Evolutionary conservation across 1,140 invertebrate species (phyloP), one percentile per base, ranked within the genome.

Genomic region (Caenorhabditis brenneri): DNA sequence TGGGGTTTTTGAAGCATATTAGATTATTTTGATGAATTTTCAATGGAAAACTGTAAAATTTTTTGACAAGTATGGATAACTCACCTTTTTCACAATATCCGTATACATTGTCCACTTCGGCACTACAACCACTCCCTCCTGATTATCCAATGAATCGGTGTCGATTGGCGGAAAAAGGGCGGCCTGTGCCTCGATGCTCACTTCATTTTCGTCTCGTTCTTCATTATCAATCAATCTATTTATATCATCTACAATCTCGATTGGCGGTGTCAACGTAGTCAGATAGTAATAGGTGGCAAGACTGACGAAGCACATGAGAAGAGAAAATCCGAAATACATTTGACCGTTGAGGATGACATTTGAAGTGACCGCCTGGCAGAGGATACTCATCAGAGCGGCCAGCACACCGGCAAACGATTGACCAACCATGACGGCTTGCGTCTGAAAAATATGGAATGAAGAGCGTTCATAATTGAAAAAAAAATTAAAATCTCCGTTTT

Each of bases 271-370:
- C 51, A 53, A 39, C 5, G 24, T 82, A 0, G 60, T 46, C 31
- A 83, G 69, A 24, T 49, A 51, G 19, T 49, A 42, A 60, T 83
- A 83, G 15, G 65, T 49, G 10, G 33, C 60, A 0, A 83, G 31
- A 27, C 69, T 79, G 16, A 33, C 22, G 29, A 83, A 42, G 12
- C 58, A 74, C 69, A 65, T 49, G n/a, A 58, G n/a, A 9, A 83
- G 22, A 46, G 36, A 48, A 31, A 85, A 49, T 39, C 55, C 55
- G 53, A 85, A 85, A 58, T 81, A 85, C 22, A 85, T 74, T 55
- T 58, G 39, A 16, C 84, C 84, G 42, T 85, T 85, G 5, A 74
- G 58, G 48, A 85, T 81, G 7, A 53, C 79, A 82, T 85, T 33
- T 2, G 79, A 74, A 49, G 84, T 85, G 2, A 81, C 22, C 24